Evolutionary conservation across 2,888 invertebrate species (phyloP), one percentile per base, ranked within the genome.

Genomic region (Coenonympha glycerion): DNA sequence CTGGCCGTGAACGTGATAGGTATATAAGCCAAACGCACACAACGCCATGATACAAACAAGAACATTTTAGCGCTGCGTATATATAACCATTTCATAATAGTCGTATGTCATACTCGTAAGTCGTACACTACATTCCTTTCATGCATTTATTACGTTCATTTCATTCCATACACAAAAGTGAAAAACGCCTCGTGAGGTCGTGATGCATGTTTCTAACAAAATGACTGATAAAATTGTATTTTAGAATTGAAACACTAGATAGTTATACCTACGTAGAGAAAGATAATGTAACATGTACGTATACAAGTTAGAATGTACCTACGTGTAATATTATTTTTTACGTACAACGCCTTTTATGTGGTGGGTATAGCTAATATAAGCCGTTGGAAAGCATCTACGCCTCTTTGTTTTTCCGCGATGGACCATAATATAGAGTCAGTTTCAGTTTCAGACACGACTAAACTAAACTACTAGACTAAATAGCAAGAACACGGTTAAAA

Each of bases 111-210:
- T 36, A 36, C 16, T n/a, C n/a, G n/a, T n/a, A n/a, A n/a, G 8
- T 15, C 15, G 6, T 30, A 18, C 4, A 26, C 13, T 18, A 39
- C 13, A 28, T 6, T n/a, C n/a, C n/a, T n/a, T n/a, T n/a, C n/a
- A n/a, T n/a, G 11, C 13, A 33, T 0, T n/a, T 6, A 8, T 21
- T 37, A 24, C 24, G 9, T 22, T 15, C 15, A 15, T 46, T 40
- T 39, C 33, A 44, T 51, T 44, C 11, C 11, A 21, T 18, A 22
- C 3, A 44, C 33, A 45, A 54, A 13, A 40, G 28, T 31, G 24
- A 6, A 47, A 47, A 47, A 50, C 47, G 46, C 41, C 40, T 54
- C 54, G 54, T 52, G 54, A 55, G 45, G 34, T 55, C 54, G 46
- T 55, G 54, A 51, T 36, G 37, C 42, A 49, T 47, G 44, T 28